Evolutionary conservation across 1,140 invertebrate genomes (phyloP), one percentile per base, ranked within the genome.

Genomic region (Macrotrachela quadricornifera): DNA sequence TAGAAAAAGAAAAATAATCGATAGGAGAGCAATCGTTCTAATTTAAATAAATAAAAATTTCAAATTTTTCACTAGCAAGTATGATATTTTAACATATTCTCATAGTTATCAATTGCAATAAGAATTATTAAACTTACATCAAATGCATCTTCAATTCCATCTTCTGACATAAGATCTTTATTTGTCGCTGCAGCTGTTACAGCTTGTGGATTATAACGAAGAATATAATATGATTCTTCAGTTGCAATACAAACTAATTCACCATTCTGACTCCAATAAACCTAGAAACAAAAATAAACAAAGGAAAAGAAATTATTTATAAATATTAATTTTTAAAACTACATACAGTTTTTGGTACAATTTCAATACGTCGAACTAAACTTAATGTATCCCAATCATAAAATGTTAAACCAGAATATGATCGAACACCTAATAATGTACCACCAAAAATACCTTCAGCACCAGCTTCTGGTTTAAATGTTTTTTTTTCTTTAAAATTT

Each of bases 331-430:
- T n/a, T n/a, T n/a, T n/a, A n/a, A n/a, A n/a, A n/a, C n/a, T n/a
- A n/a, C n/a, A 30, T 30, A 30, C 63, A 61, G 81, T 80, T 51
- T 83, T 85, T 0, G 86, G 85, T 63, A 85, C 82, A 61, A 94
- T 92, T 72, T 95, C 90, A 64, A 96, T 94, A 56, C 91, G 77
- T 56, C 94, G 76, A 12, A 99, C 75, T 3, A 99, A 72, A 57
- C 88, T 84, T 38, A 87, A 69, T 4, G 79, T 79, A 59, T 99
- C 90, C 94, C 94, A 97, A 64, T 97, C 92, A 63, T 91, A 97
- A 65, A 99, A 94, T 0, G 80, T 79, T 50, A 97, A 74, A 1
- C 88, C 88, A 48, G 83, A 83, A 2, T 83, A 80, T 0, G 90
- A 95, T 59, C 83, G 82, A 0, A 95, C 86, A 12, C 91, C 90